A percentile compares a stretch with the other conserved stretches of the same genome.
phyloP scores from a whole-genome alignment of 2,113 vertebrate species.

The Mastomys coucha region DNA sequence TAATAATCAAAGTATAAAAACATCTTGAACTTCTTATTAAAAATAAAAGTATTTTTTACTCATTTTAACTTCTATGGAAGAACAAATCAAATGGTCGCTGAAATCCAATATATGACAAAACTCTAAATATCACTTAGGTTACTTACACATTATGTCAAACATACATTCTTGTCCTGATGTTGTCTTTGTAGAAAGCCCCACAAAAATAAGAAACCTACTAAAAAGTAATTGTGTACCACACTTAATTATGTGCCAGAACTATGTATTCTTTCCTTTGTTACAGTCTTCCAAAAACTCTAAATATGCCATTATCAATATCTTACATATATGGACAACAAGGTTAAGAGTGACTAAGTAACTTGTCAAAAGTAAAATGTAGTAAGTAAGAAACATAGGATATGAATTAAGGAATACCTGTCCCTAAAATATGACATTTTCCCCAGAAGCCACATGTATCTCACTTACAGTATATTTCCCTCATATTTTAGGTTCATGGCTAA shows the following conservation, averaged over 20 bases:
- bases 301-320: background rate
- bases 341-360: background rate
- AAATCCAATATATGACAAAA: conserved; percentile 36
- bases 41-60: conserved; percentile 50
- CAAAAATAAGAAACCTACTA: conserved; percentile 43
- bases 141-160: conserved; percentile 35
- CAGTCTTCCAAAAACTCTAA: conserved; percentile 32
- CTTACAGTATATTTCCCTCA: background rate
- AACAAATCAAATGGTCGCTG: conserved; percentile 10
- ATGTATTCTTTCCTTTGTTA: conserved; percentile 9
- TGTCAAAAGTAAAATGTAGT: conserved; percentile 8
- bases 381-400: background rate
- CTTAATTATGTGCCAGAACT: conserved; percentile 1
- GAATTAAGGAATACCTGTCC: background rate
- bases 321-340: background rate
- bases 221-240: background rate
- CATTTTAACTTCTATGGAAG: conserved; percentile 20
- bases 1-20: background rate
- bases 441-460: conserved; percentile 4
- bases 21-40: conserved; percentile 34
- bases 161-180: background rate
- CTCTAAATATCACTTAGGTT: background rate
- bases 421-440: conserved; percentile 17
- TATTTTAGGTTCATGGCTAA: background rate
- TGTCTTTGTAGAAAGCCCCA: background rate